Base-by-base conservation (phyloP, 2,888 invertebrate species). In the Diaperis boleti region DNA sequence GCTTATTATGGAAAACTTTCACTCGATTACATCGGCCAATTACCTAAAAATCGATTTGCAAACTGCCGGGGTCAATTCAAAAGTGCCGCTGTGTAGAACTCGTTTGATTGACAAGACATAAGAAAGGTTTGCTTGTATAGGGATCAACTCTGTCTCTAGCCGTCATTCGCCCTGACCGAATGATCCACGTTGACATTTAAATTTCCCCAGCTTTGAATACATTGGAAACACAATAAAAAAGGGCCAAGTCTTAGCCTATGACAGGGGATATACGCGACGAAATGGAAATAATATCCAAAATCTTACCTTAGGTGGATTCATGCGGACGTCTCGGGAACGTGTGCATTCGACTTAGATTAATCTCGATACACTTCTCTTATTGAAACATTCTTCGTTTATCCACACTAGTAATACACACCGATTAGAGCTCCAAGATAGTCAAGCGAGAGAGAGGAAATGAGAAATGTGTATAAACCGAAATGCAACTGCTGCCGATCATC, bases 121-220 rank as follows among this genome's bases (percentile, higher is more conserved):
- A 70, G 70, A 65, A 66, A 60, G 64, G 59, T 47, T 52, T 31
- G 62, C 22, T 47, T 55, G 68, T 68, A 57, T 44, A 65, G 72
- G 75, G 76, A 78, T 76, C 76, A 78, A 70, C 61, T 50, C 72
- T 71, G 72, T 76, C 76, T 55, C 47, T 31, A 75, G 62, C 68
- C 66, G 68, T 69, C 71, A 66, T 66, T 63, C 67, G 72, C 68
- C 68, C 72, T 73, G 74, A 73, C 75, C 74, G 74, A 72, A 72
- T 81, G 81, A 82, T 82, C 82, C 81, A 66, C 70, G 79, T 80
- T 82, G 82, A 81, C 82, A 82, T 82, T 82, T 79, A 82, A 82
- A 82, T 81, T 82, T 82, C 78, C 77, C 74, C 72, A 73, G 77
- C 78, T 79, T 78, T 78, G 75, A 76, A 79, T 78, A 75, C 75